These are phyloP conservation scores for Nematolebias whitei DNA, from an alignment of 2,113 vertebrate species.

Conservation along the genomic window DNA sequence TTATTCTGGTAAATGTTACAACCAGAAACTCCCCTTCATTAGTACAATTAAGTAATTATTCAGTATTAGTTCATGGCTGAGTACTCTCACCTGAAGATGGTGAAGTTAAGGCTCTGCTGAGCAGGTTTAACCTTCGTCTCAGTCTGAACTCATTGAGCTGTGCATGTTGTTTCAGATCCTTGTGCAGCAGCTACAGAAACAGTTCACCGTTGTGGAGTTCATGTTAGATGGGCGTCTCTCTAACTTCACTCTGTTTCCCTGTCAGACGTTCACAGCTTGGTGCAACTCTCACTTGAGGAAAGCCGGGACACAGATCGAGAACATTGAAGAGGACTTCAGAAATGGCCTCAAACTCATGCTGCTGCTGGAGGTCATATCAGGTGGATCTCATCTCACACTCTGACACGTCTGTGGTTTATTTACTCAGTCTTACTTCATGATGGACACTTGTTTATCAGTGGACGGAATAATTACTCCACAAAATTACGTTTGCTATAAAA, in stretches of 20 bases:
- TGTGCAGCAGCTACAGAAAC: too few species aligned
- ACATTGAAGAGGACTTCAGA: slow-evolving; percentile 93
- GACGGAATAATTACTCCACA: too few species aligned
- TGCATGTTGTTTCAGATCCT: not conserved
- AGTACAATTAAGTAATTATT: too few species aligned
- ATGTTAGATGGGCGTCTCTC: too few species aligned
- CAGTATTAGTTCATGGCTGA: too few species aligned
- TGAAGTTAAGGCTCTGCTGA: slow-evolving; percentile 2
- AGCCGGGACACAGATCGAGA: slow-evolving; percentile 92
- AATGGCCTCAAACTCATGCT: slow-evolving; percentile 94
- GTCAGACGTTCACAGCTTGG: slow-evolving; percentile 93
- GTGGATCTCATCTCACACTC: slow-evolving; percentile 63
- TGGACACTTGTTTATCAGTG: not conserved
- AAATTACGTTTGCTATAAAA: too few species aligned
- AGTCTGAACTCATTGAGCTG: not conserved
- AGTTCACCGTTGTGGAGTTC: too few species aligned
- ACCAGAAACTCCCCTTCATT: too few species aligned
- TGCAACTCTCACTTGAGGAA: slow-evolving; percentile 94
- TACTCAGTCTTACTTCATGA: too few species aligned
- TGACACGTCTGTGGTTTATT: too few species aligned
- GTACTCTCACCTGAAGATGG: not conserved
- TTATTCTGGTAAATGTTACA: too few species aligned
- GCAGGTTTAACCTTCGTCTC: too few species aligned
- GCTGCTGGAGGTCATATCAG: slow-evolving; percentile 93
- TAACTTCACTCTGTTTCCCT: not conserved